Percentiles rank a stretch among this genome's conserved stretches.
Conservation (phyloP, 2,113 vertebrate species). For the Glaucomys volans region DNA sequence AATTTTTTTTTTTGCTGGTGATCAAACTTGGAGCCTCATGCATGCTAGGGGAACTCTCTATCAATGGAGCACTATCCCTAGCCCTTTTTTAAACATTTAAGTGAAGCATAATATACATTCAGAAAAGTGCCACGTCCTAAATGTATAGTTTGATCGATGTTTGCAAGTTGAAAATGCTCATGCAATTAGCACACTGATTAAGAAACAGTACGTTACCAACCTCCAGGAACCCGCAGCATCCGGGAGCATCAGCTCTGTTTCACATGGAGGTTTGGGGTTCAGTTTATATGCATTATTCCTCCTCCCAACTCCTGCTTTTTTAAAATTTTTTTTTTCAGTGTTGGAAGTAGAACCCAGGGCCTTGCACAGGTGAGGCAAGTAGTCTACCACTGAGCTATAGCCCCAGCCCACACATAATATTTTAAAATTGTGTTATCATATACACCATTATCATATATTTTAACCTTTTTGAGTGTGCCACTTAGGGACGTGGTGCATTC, state of each 20-base stretch:
- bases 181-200: neutral
- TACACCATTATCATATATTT: neutral
- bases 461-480: neutral
- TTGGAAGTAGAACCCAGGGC: neutral
- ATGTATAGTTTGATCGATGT: neutral
- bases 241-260: no score
- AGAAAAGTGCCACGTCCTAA: neutral
- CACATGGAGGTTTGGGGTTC: neutral
- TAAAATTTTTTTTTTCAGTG: neutral
- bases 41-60: neutral
- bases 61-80: neutral
- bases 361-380: neutral
- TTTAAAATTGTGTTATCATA: neutral
- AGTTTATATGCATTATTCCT: neutral
- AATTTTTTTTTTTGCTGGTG: neutral
- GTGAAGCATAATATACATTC: neutral
- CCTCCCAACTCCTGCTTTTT: no score
- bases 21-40: neutral
- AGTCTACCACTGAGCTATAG: neutral
- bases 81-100: neutral
- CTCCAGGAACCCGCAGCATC: fast-evolving
- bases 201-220: fast-evolving
- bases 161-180: neutral
- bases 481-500: fast-evolving
- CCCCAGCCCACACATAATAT: neutral